Percentiles rank a stretch among this genome's conserved stretches.
phyloP scores from a whole-genome alignment of 2,888 invertebrate species.

The Spatulosminthurus flaviceps region DNA sequence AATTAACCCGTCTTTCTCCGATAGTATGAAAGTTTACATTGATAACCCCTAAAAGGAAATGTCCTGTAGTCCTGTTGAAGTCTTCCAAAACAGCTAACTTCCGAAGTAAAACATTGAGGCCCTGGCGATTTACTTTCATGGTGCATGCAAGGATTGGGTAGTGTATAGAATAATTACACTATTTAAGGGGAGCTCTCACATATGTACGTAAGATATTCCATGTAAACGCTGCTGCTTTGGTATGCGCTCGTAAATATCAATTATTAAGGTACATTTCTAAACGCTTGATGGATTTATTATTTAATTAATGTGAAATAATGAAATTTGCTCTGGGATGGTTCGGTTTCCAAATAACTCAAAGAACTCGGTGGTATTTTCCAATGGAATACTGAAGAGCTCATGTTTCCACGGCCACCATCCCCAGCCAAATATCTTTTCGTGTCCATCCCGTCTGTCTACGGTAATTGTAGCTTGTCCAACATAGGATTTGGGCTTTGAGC shows the following conservation, averaged over 20 bases:
- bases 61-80: no score
- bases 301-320: slow-evolving; percentile 49
- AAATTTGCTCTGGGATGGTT: slow-evolving; percentile 47
- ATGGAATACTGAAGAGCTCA: not conserved
- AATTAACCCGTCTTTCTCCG: no score
- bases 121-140: no score
- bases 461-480: slow-evolving; percentile 46
- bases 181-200: no score
- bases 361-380: not conserved
- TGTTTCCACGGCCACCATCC: slow-evolving; percentile 19
- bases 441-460: slow-evolving; percentile 43
- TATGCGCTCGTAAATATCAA: slow-evolving; percentile 18
- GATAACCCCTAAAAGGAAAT: no score
- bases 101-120: no score
- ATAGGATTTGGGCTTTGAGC: slow-evolving; percentile 43
- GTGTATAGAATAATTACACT: no score
- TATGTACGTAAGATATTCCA: no score
- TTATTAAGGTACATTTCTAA: slow-evolving; percentile 40
- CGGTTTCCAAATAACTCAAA: not conserved
- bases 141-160: no score
- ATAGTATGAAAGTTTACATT: no score
- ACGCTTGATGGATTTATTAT: slow-evolving; percentile 48
- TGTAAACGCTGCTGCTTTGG: not conserved
- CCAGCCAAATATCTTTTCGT: slow-evolving; percentile 27
- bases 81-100: no score